Evolutionary conservation across 2,888 invertebrate species (phyloP).

Genomic region (Idaea dimidiata): DNA sequence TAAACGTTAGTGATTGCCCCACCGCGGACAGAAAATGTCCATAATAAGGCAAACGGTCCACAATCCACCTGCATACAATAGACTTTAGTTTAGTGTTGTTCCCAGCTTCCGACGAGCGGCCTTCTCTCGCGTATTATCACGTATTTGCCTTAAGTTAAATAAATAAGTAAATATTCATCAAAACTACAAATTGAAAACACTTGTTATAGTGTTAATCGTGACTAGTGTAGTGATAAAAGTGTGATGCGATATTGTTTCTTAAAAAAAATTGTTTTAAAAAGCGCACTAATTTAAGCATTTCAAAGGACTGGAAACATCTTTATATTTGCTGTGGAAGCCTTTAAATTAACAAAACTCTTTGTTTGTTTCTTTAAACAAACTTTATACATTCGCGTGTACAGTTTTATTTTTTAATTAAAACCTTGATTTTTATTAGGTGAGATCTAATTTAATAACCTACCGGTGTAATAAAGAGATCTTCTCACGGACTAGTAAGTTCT

Average conservation of each 20-base stretch:
- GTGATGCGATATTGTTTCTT: constrained; percentile 11
- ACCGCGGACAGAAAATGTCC: constrained; percentile 74
- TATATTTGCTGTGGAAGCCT: neutral
- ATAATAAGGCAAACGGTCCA: constrained; percentile 71
- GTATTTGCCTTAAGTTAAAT: constrained; percentile 12
- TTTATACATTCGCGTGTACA: constrained; percentile 40
- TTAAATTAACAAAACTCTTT: neutral
- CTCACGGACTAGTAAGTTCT: constrained; percentile 40
- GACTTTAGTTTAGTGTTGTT: constrained; percentile 71
- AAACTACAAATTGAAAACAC: neutral
- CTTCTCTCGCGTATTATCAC: constrained; percentile 51
- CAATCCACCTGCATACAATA: constrained; percentile 80
- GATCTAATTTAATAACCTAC: constrained; percentile 42
- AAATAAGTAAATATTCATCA: neutral
- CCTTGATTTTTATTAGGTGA: constrained; percentile 52
- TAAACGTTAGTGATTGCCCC: constrained; percentile 52
- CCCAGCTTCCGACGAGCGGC: constrained; percentile 74
- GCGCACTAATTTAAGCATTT: neutral
- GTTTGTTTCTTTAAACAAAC: constrained; percentile 15
- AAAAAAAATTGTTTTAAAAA: neutral
- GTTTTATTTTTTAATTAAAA: constrained; percentile 29
- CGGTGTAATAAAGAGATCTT: constrained; percentile 44
- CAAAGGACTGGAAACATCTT: neutral
- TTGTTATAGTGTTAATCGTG: constrained; percentile 24
- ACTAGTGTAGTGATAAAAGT: constrained; percentile 37